Evolutionary conservation across 2,888 invertebrate species (phyloP), one percentile per base, ranked within the genome.

Genomic region (Eueremaeus valkanovi): DNA sequence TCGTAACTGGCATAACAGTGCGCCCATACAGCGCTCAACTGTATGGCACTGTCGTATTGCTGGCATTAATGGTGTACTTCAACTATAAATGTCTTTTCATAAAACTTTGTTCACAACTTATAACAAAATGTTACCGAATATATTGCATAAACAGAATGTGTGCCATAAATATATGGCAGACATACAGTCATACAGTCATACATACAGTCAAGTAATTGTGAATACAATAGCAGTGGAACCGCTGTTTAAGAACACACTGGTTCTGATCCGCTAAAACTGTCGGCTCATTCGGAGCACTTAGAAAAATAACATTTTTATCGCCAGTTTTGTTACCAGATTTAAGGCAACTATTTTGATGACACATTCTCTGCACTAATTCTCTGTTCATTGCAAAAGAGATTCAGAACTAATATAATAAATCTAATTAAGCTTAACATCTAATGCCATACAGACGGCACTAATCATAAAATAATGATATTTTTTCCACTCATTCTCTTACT

Each of bases 61-160:
- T 58, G 58, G 58, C 58, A 58, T 58, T 58, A 58, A 58, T 58
- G 58, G 24, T 16, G 18, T 45, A 45, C 45, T 45, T 45, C 45
- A 27, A 58, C 58, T 58, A 58, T 58, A 58, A 58, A 58, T 24
- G 58, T 29, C 21, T 58, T 51, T 45, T 58, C 58, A 58, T 58
- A 58, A 45, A 58, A 51, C 51, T 58, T 58, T 58, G 27, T 58
- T 58, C 58, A 58, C 45, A 45, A 45, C 45, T 45, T 58, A 24
- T n/a, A n/a, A n/a, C n/a, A n/a, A 24, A 24, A 27, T 58, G 5
- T 24, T 58, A 6, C 9, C 3, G 16, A 18, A 11, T 3, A 45
- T 45, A 16, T 45, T 45, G 18, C 45, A 11, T 3, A 16, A 45
- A 11, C 6, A 11, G 9, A 6, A 27, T 58, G 27, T 24, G 13